Conservation (phyloP, 2,113 vertebrate genomes). For the Saimiri boliviensis region DNA sequence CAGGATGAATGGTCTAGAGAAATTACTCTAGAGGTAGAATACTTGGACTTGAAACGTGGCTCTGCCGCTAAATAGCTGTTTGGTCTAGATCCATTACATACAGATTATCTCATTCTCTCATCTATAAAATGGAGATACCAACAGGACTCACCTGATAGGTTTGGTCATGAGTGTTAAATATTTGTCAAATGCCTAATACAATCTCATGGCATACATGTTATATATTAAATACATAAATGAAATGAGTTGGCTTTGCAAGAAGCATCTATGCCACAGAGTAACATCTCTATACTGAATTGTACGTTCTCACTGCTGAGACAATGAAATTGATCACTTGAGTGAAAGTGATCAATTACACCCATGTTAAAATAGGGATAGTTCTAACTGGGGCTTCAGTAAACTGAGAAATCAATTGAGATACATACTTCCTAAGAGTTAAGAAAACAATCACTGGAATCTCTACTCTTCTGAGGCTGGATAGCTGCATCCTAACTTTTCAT, state of each 20-base stretch:
- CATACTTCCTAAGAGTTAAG: not conserved
- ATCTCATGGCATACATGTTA: not conserved
- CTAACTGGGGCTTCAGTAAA: not conserved
- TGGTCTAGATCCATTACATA: not conserved
- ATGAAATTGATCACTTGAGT: not conserved
- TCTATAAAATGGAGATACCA: not conserved
- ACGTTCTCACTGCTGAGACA: not conserved
- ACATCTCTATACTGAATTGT: not conserved
- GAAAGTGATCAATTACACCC: not conserved
- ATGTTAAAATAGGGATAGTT: not conserved
- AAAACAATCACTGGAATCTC: not conserved
- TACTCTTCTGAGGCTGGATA: not conserved
- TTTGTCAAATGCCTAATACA: conserved; percentile 33
- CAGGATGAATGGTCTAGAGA: not conserved
- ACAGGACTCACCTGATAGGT: not conserved
- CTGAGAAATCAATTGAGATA: not conserved
- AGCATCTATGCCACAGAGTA: not conserved
- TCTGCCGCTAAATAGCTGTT: not conserved
- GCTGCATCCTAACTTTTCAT: not conserved
- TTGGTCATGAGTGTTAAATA: not conserved
- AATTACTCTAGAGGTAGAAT: not conserved
- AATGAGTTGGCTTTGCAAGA: not conserved
- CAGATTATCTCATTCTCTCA: not conserved
- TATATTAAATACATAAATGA: not conserved
- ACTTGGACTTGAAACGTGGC: not conserved